Evolutionary conservation across 2,797 vertebrate genomes (phyloP), one percentile per base, ranked within the genome.

Genomic region (Paedocypris micromegethes): DNA sequence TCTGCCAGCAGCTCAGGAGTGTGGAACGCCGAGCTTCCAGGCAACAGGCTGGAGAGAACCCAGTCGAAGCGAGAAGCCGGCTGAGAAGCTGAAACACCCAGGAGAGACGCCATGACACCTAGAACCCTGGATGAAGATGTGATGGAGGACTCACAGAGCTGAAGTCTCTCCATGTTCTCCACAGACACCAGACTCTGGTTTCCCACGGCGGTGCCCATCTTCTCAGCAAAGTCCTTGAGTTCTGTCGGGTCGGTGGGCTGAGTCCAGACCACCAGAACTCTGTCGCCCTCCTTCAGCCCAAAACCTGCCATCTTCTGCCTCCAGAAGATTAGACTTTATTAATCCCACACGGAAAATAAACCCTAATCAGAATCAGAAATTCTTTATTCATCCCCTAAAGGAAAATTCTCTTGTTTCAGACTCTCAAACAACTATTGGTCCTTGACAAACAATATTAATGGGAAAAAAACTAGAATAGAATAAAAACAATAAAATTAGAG

Each of bases 151-250:
- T 90, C 78, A 98, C 96, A 94, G 2, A 88, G 81, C 64, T 83
- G 39, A 8, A 98, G 80, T 23, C 89, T 90, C 63, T 90, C 85
- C 68, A 92, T 58, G 5, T 97, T 97, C 80, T 97, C 95, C 72
- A 94, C 83, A 0, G 85, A 86, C 4, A 98, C 84, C 0, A 55
- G 83, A 49, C 83, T 89, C 4, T 83, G 82, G 0, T 73, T 55
- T 47, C 93, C 92, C 5, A 94, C 89, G 1, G 75, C 1, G 0
- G 48, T 62, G 3, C 84, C 82, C 46, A 95, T 70, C 5, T 83
- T 79, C 48, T 88, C 85, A 6, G 88, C 92, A 64, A 90, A 73
- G 9, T 77, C 78, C 77, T 91, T 90, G 67, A 98, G 81, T 2
- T 84, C 85, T 9, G 72, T 68, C 0, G 77, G 82, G 0, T 84